Evolutionary conservation across 2,113 vertebrate species (phyloP), one percentile per base, ranked within the genome.

Genomic region (Lota lota): DNA sequence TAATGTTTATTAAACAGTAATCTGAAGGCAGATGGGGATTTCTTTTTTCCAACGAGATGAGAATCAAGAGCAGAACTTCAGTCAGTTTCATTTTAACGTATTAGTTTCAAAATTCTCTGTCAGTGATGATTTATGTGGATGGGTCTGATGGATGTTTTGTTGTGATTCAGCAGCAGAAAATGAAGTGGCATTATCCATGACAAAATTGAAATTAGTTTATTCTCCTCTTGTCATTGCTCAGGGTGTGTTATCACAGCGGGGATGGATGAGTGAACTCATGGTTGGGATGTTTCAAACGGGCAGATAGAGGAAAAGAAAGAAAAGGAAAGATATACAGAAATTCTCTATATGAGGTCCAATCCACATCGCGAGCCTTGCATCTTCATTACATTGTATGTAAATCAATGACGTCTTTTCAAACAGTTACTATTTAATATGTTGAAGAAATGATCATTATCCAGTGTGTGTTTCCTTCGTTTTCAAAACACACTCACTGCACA

Each of bases 101-200:
- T 89, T 85, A 85, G 72, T 77, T 88, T 89, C 88, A 85, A 85
- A 91, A 88, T 69, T 70, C 80, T 80, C 75, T 88, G 88, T 90
- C 90, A 85, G 75, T 21, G 73, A 84, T 88, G 77, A 91, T 90
- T 92, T 79, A 83, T 87, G 79, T 76, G 73, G 64, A 61, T 54
- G 67, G 16, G 56, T 66, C 83, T 84, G 85, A 90, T 81, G 70
- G 81, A 77, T 84, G 74, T 79, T 87, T 86, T 88, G 79, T 85
- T 78, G 72, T 80, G 77, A 82, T 78, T 83, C 82, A 66, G 72
- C 70, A 61, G 73, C 83, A 85, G 86, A 88, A 87, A 88, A 84
- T 87, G 81, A 88, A 83, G 80, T 75, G 64, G 76, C 83, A 81
- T 86, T 85, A 86, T 83, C 84, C 88, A 80, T 86, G 80, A 87